Percentiles rank a stretch among this genome's conserved stretches.
These are phyloP conservation scores for Quadriops clusia DNA, from an alignment of 2,888 invertebrate species.

Conservation along the genomic window DNA sequence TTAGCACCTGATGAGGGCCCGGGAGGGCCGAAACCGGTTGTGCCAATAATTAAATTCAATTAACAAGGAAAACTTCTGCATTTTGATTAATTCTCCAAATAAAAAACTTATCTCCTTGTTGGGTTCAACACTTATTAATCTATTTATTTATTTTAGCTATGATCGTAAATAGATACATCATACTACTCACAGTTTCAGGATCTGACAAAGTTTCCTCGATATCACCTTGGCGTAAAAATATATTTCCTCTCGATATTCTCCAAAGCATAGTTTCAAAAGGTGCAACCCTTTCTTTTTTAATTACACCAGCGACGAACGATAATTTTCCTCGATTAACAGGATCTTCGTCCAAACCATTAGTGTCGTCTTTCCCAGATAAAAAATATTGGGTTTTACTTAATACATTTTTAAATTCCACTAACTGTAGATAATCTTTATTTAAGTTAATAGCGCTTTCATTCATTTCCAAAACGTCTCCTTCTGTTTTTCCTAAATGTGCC, in stretches of 20 bases:
- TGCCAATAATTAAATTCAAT: no score
- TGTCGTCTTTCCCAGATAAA: slow-evolving; percentile 72
- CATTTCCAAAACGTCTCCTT: slow-evolving; percentile 87
- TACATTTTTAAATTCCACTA: slow-evolving; percentile 84
- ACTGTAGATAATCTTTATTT: slow-evolving; percentile 81
- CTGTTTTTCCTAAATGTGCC: slow-evolving; percentile 91
- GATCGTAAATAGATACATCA: not conserved
- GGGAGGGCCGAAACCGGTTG: no score
- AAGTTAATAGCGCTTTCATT: slow-evolving; percentile 86
- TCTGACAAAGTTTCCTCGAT: slow-evolving; percentile 75
- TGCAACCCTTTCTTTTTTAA: slow-evolving; percentile 74
- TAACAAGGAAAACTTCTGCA: no score
- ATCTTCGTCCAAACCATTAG: slow-evolving; percentile 49
- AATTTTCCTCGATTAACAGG: no score
- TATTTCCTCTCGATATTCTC: slow-evolving; percentile 86
- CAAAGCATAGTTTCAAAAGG: slow-evolving; percentile 88
- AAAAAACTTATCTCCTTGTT: no score
- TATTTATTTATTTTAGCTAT: not conserved
- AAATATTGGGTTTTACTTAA: slow-evolving; percentile 85
- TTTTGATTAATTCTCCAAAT: no score
- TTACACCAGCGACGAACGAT: slow-evolving; percentile 93
- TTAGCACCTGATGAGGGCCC: no score
- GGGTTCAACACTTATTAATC: no score
- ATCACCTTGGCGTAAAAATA: slow-evolving; percentile 77
- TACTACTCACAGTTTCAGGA: slow-evolving; percentile 59